Conservation (phyloP, 2,888 invertebrate genomes). For the Pharmacophagus antenor region DNA sequence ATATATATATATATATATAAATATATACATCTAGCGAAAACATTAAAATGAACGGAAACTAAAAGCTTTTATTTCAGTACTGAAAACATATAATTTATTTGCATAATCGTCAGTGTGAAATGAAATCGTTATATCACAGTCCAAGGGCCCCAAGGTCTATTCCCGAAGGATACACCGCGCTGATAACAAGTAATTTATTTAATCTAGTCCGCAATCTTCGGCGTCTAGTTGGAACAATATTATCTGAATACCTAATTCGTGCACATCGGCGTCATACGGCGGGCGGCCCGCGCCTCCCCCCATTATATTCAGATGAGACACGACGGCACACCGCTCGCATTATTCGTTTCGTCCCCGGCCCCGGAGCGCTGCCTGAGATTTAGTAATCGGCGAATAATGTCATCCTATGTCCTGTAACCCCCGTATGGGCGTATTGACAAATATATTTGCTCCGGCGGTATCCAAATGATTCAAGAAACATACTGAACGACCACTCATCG, state of each 20-base stretch:
- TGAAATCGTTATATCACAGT: not conserved
- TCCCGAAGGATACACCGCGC: conserved; percentile 1
- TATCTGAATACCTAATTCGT: conserved; percentile 28
- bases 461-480: no score
- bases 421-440: conserved; percentile 3
- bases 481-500: no score
- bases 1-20: no score
- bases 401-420: conserved; percentile 18
- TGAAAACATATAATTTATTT: no score
- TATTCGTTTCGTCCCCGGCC: conserved; percentile 38
- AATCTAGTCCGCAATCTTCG: conserved; percentile 24
- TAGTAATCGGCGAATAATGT: conserved; percentile 28
- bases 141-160: not conserved
- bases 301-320: conserved; percentile 75
- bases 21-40: not conserved
- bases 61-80: no score
- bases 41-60: no score
- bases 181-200: conserved; percentile 14
- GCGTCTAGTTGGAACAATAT: conserved; percentile 22
- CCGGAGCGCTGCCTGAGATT: conserved; percentile 22
- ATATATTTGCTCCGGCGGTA: conserved; percentile 19
- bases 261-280: conserved; percentile 35
- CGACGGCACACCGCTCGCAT: conserved; percentile 43
- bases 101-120: no score
- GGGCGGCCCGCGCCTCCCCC: conserved; percentile 57